Evolutionary conservation across 2,888 invertebrate genomes (phyloP), one percentile per base, ranked within the genome.

Genomic region (Muschampia plurimacula): DNA sequence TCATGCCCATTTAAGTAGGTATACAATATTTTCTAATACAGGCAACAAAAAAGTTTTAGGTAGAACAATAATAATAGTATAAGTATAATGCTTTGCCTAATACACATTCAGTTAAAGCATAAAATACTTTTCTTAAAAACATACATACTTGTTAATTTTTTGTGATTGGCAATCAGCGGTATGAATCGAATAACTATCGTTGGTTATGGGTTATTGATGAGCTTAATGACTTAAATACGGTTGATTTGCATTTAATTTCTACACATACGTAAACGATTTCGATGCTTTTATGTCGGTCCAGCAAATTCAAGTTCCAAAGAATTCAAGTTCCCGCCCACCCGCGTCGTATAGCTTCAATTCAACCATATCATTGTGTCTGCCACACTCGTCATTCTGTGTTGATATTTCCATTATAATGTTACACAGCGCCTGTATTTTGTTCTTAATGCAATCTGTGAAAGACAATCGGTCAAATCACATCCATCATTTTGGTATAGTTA

Each of bases 1-100:
- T 8, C 73, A 72, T 59, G 36, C 62, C 55, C 57, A 28, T 59
- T 63, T 41, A 32, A 6, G 12, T 60, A 13, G 3, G 12, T 49
- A n/a, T 60, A 39, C 5, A 60, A 36, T 52, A 4, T 13, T 2
- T 46, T 46, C 2, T 46, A 9, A 46, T 46, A 13, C 13, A 13
- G 13, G 46, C 46, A 46, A 44, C 8, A 8, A 44, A 44, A 44
- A 44, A 44, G 10, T 44, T 44, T 44, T 44, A 2, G 46, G 44
- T 44, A 44, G 44, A 44, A 46, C 12, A 6, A 46, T 46, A 46
- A 13, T 2, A 46, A 46, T 13, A 46, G 7, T 13, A 46, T 13
- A 22, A 22, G 13, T 10, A 44, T 10, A 8, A 13, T 3, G 13
- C 5, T 13, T 13, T 13, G 13, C 46, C 4, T 3, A 46, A 46